Evolutionary conservation across 1,140 invertebrate species (phyloP).

Genomic region (Acromyrmex heyeri): DNA sequence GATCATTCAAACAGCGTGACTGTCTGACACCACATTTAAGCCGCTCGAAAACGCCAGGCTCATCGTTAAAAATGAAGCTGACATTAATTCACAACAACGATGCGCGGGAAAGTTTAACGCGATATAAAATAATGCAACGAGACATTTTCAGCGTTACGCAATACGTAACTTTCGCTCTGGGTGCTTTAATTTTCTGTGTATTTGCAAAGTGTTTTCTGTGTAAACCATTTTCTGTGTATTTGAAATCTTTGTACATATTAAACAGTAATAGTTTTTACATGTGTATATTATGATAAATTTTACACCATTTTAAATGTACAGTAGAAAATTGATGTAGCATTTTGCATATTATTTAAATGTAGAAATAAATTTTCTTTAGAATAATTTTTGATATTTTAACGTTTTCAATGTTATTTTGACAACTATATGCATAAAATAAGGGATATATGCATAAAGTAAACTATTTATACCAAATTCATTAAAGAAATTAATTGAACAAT

Average conservation of each 20-base stretch:
- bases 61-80: slow-evolving; percentile 54
- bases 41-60: slow-evolving; percentile 51
- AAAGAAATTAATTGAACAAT: background rate
- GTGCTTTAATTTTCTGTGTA: slow-evolving; percentile 4
- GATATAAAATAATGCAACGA: slow-evolving; percentile 54
- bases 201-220: background rate
- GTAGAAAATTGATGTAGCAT: background rate
- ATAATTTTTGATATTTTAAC: background rate
- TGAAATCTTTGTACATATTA: slow-evolving; percentile 8
- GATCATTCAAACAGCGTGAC: slow-evolving; percentile 66
- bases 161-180: slow-evolving; percentile 18
- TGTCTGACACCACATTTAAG: slow-evolving; percentile 63
- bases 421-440: background rate
- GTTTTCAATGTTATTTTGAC: background rate
- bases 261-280: slow-evolving; percentile 46
- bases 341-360: slow-evolving; percentile 4
- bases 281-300: slow-evolving; percentile 10
- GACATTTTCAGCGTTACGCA: slow-evolving; percentile 32
- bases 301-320: slow-evolving; percentile 1
- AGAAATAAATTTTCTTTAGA: background rate
- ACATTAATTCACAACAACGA: slow-evolving; percentile 57
- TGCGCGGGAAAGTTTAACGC: slow-evolving; percentile 38
- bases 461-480: no score
- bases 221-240: slow-evolving; percentile 4
- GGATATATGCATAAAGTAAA: no score